phyloP scores from a whole-genome alignment of 2,888 invertebrate genomes.

The Malthinus seriepunctatus region DNA sequence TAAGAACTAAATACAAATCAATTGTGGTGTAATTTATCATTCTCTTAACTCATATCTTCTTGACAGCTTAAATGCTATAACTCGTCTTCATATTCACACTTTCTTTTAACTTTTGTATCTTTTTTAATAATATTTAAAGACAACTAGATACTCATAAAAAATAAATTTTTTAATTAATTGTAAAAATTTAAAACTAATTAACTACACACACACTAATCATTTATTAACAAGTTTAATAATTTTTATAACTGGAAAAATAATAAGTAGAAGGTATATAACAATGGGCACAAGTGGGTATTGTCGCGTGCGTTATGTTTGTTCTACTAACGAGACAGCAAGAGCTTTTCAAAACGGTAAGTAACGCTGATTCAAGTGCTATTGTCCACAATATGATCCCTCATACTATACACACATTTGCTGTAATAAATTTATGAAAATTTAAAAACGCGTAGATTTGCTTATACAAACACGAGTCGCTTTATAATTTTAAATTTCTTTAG shows the following conservation, averaged over 20 bases:
- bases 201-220: slow-evolving; percentile 8
- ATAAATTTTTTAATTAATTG: too few relatives aligned
- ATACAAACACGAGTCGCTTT: too few relatives aligned
- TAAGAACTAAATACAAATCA: slow-evolving; percentile 3
- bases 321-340: slow-evolving; percentile 38
- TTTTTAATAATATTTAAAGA: too few relatives aligned
- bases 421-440: background rate
- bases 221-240: slow-evolving; percentile 29
- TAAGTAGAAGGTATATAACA: slow-evolving; percentile 31
- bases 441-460: too few relatives aligned
- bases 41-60: background rate
- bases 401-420: background rate
- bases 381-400: slow-evolving; percentile 24
- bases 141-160: too few relatives aligned
- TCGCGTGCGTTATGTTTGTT: slow-evolving; percentile 39
- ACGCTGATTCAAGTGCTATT: slow-evolving; percentile 29
- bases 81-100: background rate
- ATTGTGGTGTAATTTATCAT: slow-evolving; percentile 4
- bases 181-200: too few relatives aligned
- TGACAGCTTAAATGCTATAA: slow-evolving; percentile 5
- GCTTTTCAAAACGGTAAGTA: slow-evolving; percentile 31
- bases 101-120: too few relatives aligned
- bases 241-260: slow-evolving; percentile 34
- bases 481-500: background rate
- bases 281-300: slow-evolving; percentile 35